Evolutionary conservation across 1,140 invertebrate species (phyloP).

Genomic region (Drepana arcuata): DNA sequence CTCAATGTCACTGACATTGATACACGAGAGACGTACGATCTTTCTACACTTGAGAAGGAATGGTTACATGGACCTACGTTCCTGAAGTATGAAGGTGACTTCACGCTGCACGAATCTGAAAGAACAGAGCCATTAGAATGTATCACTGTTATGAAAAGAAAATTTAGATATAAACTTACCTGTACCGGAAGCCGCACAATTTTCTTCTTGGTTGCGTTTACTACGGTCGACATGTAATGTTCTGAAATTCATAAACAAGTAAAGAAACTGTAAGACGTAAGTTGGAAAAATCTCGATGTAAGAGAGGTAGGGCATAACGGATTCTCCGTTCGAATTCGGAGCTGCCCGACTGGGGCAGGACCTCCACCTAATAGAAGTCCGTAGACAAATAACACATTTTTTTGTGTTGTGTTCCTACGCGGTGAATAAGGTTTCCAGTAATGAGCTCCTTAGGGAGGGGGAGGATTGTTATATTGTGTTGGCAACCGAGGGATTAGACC

Average conservation of each 20-base stretch:
- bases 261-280: slow-evolving; percentile 16
- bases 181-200: slow-evolving; percentile 7
- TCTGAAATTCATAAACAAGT: slow-evolving; percentile 7
- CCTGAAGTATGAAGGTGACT: not conserved
- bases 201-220: slow-evolving; percentile 13
- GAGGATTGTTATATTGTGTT: too few species aligned
- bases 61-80: slow-evolving; percentile 8
- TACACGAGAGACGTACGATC: slow-evolving; percentile 3
- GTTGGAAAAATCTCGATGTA: too few species aligned
- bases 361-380: too few species aligned
- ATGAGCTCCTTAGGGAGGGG: too few species aligned
- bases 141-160: not conserved
- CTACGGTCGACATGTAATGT: slow-evolving; percentile 4
- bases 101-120: slow-evolving; percentile 1
- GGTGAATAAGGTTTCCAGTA: too few species aligned
- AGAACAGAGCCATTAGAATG: not conserved
- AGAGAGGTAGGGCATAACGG: too few species aligned
- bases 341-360: too few species aligned
- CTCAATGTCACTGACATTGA: slow-evolving; percentile 6
- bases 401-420: too few species aligned
- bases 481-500: too few species aligned
- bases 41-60: not conserved
- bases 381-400: too few species aligned
- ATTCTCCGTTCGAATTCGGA: too few species aligned
- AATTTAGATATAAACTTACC: slow-evolving; percentile 1